phyloP scores from a whole-genome alignment of 2,888 invertebrate genomes.

The Lampropteryx suffumata region DNA sequence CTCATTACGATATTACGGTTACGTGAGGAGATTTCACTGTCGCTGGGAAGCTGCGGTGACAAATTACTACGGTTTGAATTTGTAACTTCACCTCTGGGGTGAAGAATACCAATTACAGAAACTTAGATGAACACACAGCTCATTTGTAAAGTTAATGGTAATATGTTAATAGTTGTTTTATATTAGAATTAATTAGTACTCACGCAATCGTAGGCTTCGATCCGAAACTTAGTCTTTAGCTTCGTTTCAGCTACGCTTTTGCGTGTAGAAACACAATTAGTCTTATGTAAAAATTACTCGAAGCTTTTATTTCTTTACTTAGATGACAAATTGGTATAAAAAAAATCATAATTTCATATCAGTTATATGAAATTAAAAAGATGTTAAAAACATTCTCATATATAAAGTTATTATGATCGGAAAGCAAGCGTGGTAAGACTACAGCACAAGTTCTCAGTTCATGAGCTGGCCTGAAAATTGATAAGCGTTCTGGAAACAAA shows the following conservation, averaged over 20 bases:
- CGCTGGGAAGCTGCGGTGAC: conserved; percentile 50
- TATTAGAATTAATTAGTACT: conserved; percentile 23
- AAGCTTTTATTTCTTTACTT: no score
- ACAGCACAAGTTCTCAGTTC: no score
- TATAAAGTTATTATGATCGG: no score
- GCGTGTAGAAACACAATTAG: no score
- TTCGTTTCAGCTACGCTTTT: neutral
- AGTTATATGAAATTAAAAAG: no score
- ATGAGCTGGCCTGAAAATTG: no score
- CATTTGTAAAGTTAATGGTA: conserved; percentile 15
- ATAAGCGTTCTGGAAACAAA: neutral
- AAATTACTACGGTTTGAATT: conserved; percentile 25
- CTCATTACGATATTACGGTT: conserved; percentile 78
- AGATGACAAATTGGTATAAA: no score
- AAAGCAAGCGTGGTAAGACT: no score
- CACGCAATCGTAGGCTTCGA: conserved; percentile 26
- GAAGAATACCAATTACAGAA: conserved; percentile 3
- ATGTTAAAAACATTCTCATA: no score
- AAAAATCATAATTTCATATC: no score
- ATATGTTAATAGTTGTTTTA: conserved; percentile 14
- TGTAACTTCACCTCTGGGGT: conserved; percentile 4
- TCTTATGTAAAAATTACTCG: no score
- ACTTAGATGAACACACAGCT: conserved; percentile 15
- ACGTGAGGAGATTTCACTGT: conserved; percentile 77
- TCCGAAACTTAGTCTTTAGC: neutral